Evolutionary conservation across 2,888 invertebrate species (phyloP).

Genomic region (Cerceris rybyensis): DNA sequence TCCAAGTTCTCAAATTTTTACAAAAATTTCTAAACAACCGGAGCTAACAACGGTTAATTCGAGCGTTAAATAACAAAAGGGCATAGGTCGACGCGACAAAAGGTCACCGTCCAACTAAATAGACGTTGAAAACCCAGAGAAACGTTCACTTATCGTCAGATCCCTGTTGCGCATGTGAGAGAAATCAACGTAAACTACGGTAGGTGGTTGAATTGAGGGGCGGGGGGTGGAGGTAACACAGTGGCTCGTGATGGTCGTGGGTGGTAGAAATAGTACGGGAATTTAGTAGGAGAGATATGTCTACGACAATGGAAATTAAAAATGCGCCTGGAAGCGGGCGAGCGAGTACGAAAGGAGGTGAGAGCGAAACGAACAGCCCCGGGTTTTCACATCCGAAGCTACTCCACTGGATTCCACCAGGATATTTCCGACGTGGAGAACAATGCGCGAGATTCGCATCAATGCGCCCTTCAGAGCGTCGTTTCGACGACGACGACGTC

Average conservation of each 20-base stretch:
- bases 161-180: slow-evolving; percentile 38
- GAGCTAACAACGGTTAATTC: no score
- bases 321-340: slow-evolving; percentile 70
- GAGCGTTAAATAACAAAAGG: no score
- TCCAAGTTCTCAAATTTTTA: no score
- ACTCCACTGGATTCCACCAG: slow-evolving; percentile 64
- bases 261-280: slow-evolving; percentile 37
- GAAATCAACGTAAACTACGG: slow-evolving; percentile 24
- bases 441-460: slow-evolving; percentile 69
- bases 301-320: slow-evolving; percentile 73
- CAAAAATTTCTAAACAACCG: no score
- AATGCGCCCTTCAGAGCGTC: slow-evolving; percentile 55
- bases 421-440: slow-evolving; percentile 71
- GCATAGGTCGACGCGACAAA: no score
- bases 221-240: slow-evolving; percentile 2
- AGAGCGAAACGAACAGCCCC: slow-evolving; percentile 70
- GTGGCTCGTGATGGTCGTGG: slow-evolving; percentile 40
- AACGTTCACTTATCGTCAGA: slow-evolving; percentile 17
- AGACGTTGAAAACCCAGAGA: not conserved
- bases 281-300: slow-evolving; percentile 44
- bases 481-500: slow-evolving; percentile 34
- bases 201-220: slow-evolving; percentile 7
- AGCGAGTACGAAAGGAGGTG: slow-evolving; percentile 63
- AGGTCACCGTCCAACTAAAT: no score
- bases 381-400: slow-evolving; percentile 56